A percentile compares a stretch with the other conserved stretches of the same genome.
These are phyloP conservation scores for Pelosia muscerda DNA, from an alignment of 2,888 invertebrate species.

Conservation along the genomic window DNA sequence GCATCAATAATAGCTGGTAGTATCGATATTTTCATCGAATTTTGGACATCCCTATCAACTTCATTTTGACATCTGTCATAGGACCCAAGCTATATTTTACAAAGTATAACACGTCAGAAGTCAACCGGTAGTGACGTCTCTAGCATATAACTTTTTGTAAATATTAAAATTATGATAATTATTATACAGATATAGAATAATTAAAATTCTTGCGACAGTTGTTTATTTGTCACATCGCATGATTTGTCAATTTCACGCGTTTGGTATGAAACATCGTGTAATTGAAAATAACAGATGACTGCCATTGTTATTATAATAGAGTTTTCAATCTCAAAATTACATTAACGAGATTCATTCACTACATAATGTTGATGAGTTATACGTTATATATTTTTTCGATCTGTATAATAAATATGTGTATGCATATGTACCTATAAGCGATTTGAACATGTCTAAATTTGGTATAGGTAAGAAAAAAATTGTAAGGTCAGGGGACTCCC, in stretches of 20 bases:
- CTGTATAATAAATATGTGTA: too few relatives aligned
- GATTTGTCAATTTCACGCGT: conserved; percentile 20
- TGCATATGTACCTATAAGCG: too few relatives aligned
- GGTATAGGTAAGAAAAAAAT: too few relatives aligned
- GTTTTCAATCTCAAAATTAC: conserved; percentile 26
- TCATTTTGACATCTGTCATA: too few relatives aligned
- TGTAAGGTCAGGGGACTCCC: too few relatives aligned
- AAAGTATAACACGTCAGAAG: background rate
- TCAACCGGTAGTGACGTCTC: background rate
- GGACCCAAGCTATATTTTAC: too few relatives aligned
- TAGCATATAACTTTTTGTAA: conserved; percentile 2
- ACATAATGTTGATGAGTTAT: background rate
- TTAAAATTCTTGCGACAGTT: conserved; percentile 18
- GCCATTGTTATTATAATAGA: conserved; percentile 20
- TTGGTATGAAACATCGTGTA: conserved; percentile 7
- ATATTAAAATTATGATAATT: conserved; percentile 16
- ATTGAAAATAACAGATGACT: conserved; percentile 14
- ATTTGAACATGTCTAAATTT: too few relatives aligned
- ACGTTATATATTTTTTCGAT: background rate
- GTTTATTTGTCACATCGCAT: conserved; percentile 37
- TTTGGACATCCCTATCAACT: too few relatives aligned
- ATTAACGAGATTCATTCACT: conserved; percentile 17
- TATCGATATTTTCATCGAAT: too few relatives aligned
- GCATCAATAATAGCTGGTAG: too few relatives aligned
- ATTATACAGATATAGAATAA: conserved; percentile 10